Evolutionary conservation across 2,113 vertebrate species (phyloP), one percentile per base, ranked within the genome.

Genomic region (Bagarius yarrelli): DNA sequence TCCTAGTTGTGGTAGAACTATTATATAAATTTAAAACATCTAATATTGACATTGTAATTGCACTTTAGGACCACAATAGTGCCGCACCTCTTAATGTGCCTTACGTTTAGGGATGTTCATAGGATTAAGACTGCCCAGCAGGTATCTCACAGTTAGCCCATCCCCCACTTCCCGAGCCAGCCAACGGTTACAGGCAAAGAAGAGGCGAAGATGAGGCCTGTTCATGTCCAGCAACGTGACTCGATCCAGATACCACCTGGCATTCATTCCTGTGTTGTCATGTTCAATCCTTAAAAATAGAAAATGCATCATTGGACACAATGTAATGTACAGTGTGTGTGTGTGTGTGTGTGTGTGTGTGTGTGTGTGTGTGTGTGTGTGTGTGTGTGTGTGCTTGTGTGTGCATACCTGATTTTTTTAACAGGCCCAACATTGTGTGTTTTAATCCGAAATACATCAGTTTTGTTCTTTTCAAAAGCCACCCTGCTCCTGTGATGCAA

Each of bases 71-170:
- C 40, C 69, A 30, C 44, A 27, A 12, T 30, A 5, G n/a, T 34
- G 8, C 18, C 52, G 5, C 59, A 55, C 15, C 47, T 21, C 27
- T 27, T 55, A 52, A 9, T 67, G 12, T 4, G 32, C 14, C 93
- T 92, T 94, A 99, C 97, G 90, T 95, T 96, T 96, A 2, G 96
- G 95, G 78, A 97, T 93, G 11, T 99, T 96, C 96, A 98, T 97
- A 63, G 96, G 96, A 83, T 95, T 95, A 69, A 97, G 86, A 91
- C 96, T 97, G 78, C 96, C 96, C 21, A 98, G 79, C 69, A 99
- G 94, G 89, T 99, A 96, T 70, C 96, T 93, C 76, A 96, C 94
- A 0, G 92, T 95, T 27, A 98, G 93, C n/a, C 95, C 94, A 69
- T 99, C 97, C 0, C 90, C 96, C 6, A 98, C 96, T 83, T 96